These are phyloP conservation scores for Nomada flava DNA, from an alignment of 2,888 invertebrate genomes.

Conservation along the genomic window DNA sequence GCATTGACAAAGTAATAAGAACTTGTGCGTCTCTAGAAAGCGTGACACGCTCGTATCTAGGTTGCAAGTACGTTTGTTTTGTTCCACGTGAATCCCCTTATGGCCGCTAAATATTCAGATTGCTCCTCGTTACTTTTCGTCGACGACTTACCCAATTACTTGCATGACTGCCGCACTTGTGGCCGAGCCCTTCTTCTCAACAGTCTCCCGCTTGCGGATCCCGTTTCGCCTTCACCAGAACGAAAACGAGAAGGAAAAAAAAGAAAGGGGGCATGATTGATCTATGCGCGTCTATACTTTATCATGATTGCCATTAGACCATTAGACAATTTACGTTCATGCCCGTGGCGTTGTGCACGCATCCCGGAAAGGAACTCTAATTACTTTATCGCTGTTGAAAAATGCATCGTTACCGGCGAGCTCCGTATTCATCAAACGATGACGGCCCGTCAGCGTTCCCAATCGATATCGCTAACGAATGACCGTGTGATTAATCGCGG, in stretches of 20 bases:
- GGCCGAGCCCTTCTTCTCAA: slow-evolving; percentile 16
- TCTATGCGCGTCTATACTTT: slow-evolving; percentile 42
- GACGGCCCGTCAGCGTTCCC: slow-evolving; percentile 25
- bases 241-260: slow-evolving; percentile 7
- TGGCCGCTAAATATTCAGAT: background rate
- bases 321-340: slow-evolving; percentile 51
- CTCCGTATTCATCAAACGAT: slow-evolving; percentile 38
- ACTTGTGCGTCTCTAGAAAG: slow-evolving; percentile 29
- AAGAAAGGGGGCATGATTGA: slow-evolving; percentile 45
- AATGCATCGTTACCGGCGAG: slow-evolving; percentile 20
- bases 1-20: slow-evolving; percentile 28
- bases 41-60: slow-evolving; percentile 42
- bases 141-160: slow-evolving; percentile 18
- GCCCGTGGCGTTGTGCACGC: slow-evolving; percentile 20
- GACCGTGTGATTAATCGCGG: slow-evolving; percentile 36
- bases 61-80: slow-evolving; percentile 40
- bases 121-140: slow-evolving; percentile 8
- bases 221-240: slow-evolving; percentile 19
- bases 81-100: slow-evolving; percentile 11
- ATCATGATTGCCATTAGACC: slow-evolving; percentile 50
- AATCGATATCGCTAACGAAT: slow-evolving; percentile 28
- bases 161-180: slow-evolving; percentile 36
- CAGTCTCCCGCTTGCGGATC: slow-evolving; percentile 31
- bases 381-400: slow-evolving; percentile 37
- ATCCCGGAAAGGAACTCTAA: slow-evolving; percentile 48